Percentiles rank a stretch among this genome's conserved stretches.
Evolutionary conservation across 2,113 vertebrate species (phyloP).

Genomic region (Petrocephalus zakoni): DNA sequence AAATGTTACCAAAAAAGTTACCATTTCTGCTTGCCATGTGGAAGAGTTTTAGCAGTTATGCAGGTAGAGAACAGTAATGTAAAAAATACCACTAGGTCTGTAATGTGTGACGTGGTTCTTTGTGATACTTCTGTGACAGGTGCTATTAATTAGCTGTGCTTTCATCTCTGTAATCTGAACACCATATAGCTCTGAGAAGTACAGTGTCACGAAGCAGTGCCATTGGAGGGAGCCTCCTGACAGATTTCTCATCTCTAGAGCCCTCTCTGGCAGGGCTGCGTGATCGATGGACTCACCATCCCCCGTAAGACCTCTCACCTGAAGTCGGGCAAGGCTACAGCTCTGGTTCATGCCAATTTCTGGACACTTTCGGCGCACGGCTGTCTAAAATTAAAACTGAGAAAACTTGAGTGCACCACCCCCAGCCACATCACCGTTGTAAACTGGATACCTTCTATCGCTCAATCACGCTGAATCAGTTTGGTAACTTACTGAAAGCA

Average conservation of each 20-base stretch:
- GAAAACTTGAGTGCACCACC: background rate
- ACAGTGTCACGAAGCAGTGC: background rate
- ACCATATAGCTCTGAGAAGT: background rate
- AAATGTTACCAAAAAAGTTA: too few relatives aligned
- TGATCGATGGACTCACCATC: conserved; percentile 14
- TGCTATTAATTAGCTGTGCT: background rate
- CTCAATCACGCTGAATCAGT: background rate
- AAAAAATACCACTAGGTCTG: background rate
- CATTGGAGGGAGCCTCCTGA: background rate
- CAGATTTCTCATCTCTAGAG: background rate
- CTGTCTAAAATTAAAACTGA: background rate
- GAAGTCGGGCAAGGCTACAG: background rate
- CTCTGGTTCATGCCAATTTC: background rate
- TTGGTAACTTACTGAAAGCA: background rate
- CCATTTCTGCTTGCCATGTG: background rate
- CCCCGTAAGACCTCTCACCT: background rate
- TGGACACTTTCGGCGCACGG: background rate
- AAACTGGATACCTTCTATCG: background rate
- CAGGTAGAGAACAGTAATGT: background rate
- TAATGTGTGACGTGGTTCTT: background rate
- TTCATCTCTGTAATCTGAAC: background rate
- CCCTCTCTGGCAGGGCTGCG: background rate
- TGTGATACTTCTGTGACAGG: background rate
- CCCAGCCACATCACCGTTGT: background rate
- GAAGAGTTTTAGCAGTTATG: background rate